Conservation (phyloP, 2,113 vertebrate genomes). For the Myxocyprinus asiaticus region DNA sequence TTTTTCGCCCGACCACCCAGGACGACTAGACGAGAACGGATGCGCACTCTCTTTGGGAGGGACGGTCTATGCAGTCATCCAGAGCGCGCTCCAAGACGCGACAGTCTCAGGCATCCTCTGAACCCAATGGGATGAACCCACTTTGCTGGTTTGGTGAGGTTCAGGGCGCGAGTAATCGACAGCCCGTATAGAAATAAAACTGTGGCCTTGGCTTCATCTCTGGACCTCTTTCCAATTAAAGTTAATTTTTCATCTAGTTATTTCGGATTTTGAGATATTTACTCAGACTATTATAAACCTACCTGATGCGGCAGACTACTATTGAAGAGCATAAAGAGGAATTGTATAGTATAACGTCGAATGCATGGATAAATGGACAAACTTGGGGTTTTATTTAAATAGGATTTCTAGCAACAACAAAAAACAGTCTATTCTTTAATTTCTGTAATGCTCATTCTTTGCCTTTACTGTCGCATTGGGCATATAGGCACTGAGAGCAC, state of each 20-base stretch:
- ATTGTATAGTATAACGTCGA: too few relatives aligned
- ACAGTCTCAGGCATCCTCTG: constrained; percentile 68
- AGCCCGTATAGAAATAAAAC: constrained; percentile 32
- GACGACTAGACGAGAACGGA: constrained; percentile 80
- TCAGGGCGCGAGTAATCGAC: constrained; percentile 65
- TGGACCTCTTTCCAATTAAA: background rate
- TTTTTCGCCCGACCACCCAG: constrained; percentile 94
- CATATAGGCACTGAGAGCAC: too few relatives aligned
- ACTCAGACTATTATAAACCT: too few relatives aligned
- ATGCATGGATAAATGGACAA: too few relatives aligned
- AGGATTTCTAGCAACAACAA: too few relatives aligned
- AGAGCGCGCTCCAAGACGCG: constrained; percentile 70
- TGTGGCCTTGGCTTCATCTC: too few relatives aligned
- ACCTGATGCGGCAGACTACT: too few relatives aligned
- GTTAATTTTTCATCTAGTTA: background rate
- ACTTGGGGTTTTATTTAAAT: too few relatives aligned
- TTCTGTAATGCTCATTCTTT: too few relatives aligned
- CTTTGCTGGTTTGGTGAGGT: constrained; percentile 63
- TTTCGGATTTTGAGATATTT: background rate
- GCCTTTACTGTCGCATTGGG: too few relatives aligned
- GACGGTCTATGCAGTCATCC: constrained; percentile 64
- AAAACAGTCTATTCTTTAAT: too few relatives aligned
- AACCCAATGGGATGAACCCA: constrained; percentile 56
- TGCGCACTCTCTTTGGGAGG: constrained; percentile 66
- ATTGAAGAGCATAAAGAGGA: too few relatives aligned